These are phyloP conservation scores for Trachelus iudaicus DNA, from an alignment of 2,888 invertebrate species.

Conservation along the genomic window DNA sequence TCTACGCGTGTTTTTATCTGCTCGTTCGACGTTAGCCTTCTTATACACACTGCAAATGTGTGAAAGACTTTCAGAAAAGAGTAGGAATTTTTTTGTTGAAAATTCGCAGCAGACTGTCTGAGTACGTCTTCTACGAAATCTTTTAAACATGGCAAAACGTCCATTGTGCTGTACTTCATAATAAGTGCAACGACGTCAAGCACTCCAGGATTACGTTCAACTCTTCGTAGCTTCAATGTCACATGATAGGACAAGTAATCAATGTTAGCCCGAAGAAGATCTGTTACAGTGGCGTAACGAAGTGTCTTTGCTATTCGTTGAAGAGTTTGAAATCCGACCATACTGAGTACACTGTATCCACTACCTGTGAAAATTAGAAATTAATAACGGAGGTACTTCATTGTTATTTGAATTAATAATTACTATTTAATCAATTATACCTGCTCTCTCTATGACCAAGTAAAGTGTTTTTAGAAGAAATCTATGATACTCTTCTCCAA, in stretches of 20 bases:
- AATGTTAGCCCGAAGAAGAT: slow-evolving; percentile 75
- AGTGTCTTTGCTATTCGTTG: slow-evolving; percentile 71
- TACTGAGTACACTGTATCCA: slow-evolving; percentile 72
- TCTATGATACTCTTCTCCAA: slow-evolving; percentile 69
- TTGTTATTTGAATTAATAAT: not conserved
- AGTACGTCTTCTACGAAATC: slow-evolving; percentile 77
- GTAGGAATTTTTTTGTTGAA: slow-evolving; percentile 70
- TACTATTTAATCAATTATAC: slow-evolving; percentile 59
- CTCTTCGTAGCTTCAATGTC: slow-evolving; percentile 73
- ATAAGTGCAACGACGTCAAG: slow-evolving; percentile 79
- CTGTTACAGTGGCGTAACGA: slow-evolving; percentile 68
- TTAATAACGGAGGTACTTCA: not conserved
- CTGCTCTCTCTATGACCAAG: slow-evolving; percentile 77
- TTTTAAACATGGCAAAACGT: slow-evolving; percentile 74
- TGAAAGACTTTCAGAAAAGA: slow-evolving; percentile 79
- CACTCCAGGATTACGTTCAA: slow-evolving; percentile 73
- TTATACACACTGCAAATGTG: slow-evolving; percentile 74
- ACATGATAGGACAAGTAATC: slow-evolving; percentile 82
- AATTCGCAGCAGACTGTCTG: slow-evolving; percentile 71
- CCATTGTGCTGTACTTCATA: slow-evolving; percentile 75
- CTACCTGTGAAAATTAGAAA: slow-evolving; percentile 68
- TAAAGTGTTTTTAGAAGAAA: slow-evolving; percentile 77
- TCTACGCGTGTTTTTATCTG: slow-evolving; percentile 1
- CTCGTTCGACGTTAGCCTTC: slow-evolving; percentile 68
- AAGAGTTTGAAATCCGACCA: slow-evolving; percentile 72